Base-by-base conservation (phyloP, 2,797 vertebrate genomes). In the Anguilla obscura region DNA sequence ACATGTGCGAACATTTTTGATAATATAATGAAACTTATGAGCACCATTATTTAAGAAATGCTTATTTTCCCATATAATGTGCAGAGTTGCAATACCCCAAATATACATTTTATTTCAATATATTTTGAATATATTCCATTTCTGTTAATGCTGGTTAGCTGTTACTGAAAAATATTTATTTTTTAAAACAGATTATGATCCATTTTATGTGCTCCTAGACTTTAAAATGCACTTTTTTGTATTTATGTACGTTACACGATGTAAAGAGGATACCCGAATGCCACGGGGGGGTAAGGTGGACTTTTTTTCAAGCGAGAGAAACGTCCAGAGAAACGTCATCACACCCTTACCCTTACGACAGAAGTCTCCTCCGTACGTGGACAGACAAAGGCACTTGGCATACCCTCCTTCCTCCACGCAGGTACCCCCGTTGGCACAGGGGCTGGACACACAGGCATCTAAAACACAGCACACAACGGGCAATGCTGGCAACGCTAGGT, bases 371-470 rank as follows among this genome's bases (percentile, higher is more conserved):
- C 95, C 95, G 0, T 99, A 99, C 87, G 97, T 97, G 0, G 97
- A 96, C 86, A 99, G 93, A 90, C 98, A 99, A 8, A 98, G 27
- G 90, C 98, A 99, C 74, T 90, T 86, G 12, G 93, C 8, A 0
- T n/a, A 86, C 83, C 89, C 83, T 0, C 92, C 94, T 0, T 94
- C 95, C 8, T 99, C 98, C 0, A 95, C 87, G 91, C 98, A 99
- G 0, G 98, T 99, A 50, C 98, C 98, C 90, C 98, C 98, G 0
- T 99, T 99, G 89, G 92, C 89, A 93, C 98, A 99, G 1, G 97
- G 97, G 90, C 94, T 97, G 90, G 96, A 96, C 87, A 96, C 58
- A 86, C 98, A 99, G 91, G 93, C 93, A 94, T 97, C 98, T 98
- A 95, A 91, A 95, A 91, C 86, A 93, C 45, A 48, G 86, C 6